phyloP scores from a whole-genome alignment of 1,140 invertebrate species.

The Venturia canescens region DNA sequence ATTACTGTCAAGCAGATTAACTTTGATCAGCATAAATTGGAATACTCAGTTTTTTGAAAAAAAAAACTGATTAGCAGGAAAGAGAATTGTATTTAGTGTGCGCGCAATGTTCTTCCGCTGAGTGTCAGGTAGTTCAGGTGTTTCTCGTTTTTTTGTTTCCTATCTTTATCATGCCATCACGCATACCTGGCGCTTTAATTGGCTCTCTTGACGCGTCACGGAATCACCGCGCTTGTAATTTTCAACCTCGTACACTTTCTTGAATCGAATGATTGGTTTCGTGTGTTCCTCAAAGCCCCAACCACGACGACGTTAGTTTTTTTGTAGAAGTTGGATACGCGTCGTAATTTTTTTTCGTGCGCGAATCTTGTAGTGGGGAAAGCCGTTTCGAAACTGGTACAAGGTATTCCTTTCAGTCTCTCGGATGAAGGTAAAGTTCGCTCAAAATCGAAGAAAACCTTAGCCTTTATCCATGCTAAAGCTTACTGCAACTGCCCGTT shows the following conservation, averaged over 20 bases:
- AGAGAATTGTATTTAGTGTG: not conserved
- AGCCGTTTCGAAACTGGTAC: constrained; percentile 8
- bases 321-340: not conserved
- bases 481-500: not conserved
- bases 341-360: constrained; percentile 17
- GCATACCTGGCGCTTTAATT: not conserved
- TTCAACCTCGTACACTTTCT: not conserved
- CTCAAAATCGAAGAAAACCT: not conserved
- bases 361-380: not conserved
- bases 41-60: no score
- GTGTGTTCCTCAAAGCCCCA: not conserved
- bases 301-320: no score
- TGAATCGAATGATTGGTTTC: constrained; percentile 1
- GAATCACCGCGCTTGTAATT: not conserved
- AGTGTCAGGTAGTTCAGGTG: not conserved
- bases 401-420: not conserved
- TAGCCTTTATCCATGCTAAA: not conserved
- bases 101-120: not conserved
- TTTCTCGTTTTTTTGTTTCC: not conserved
- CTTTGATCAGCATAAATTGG: no score
- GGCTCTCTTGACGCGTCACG: not conserved
- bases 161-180: not conserved
- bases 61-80: not conserved
- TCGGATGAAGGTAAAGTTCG: not conserved
- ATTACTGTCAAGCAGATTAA: no score